Evolutionary conservation across 2,888 invertebrate genomes (phyloP), one percentile per base, ranked within the genome.

Genomic region (Muschampia plurimacula): DNA sequence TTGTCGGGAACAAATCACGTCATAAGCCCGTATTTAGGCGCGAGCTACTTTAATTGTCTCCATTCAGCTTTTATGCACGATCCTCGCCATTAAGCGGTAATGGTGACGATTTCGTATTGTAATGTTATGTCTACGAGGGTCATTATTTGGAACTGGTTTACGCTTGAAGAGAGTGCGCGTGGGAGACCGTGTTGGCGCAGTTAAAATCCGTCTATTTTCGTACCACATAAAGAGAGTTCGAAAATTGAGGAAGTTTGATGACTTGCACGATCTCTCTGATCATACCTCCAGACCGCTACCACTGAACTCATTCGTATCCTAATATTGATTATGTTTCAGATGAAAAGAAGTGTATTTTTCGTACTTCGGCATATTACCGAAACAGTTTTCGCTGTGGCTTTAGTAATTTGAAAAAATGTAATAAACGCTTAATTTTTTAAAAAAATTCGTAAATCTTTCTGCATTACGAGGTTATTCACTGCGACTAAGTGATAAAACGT

Each of bases 31-130:
- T 49, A 69, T 69, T 69, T 69, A 69, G 63, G 69, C 69, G 69
- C 63, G 63, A 41, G 52, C 49, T 63, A 55, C 52, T 69, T 63
- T 63, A 69, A 69, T 69, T 69, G 69, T 63, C 41, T 13, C 62
- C 63, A 69, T 69, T 69, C 55, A 55, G 69, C 63, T 69, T 69
- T 69, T 69, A 69, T 69, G 63, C 62, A 63, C 62, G 63, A 41
- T 63, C 63, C 69, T 52, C 44, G 52, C 63, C 69, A 63, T 69
- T 69, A 63, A 63, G 52, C 63, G 62, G 13, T 69, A 62, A 69
- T 69, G 63, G 63, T 63, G 62, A 63, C 69, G 49, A 69, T 22
- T 69, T 69, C 52, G 49, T 52, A 52, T 52, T 52, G 49, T 15
- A 15, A 52, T 52, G 49, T 52, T 52, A 52, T 52, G 49, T 52